Conservation (phyloP, 1,140 invertebrate genomes). For the Achroia grisella region DNA sequence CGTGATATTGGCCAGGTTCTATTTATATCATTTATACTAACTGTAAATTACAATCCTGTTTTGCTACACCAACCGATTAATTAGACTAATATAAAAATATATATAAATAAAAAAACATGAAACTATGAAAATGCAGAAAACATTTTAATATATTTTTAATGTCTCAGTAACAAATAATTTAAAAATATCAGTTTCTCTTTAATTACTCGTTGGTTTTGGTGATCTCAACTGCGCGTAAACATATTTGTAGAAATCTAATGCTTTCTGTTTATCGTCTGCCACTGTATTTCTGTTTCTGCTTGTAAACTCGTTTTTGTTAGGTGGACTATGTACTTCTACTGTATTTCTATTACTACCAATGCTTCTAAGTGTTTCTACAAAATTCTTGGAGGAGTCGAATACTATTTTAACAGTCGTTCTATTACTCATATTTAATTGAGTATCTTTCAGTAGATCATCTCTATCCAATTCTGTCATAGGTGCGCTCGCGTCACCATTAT, state of each 20-base stretch:
- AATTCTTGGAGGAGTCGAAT: constrained; percentile 59
- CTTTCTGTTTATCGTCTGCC: constrained; percentile 52
- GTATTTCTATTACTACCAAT: constrained; percentile 33
- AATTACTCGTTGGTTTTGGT: constrained; percentile 32
- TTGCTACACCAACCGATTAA: too few relatives aligned
- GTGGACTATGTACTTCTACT: constrained; percentile 24
- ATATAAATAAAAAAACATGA: too few relatives aligned
- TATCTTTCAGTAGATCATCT: constrained; percentile 51
- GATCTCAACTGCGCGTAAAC: constrained; percentile 57
- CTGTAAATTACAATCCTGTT: too few relatives aligned
- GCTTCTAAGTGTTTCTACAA: constrained; percentile 56
- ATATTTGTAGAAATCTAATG: constrained; percentile 69
- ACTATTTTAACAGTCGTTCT: constrained; percentile 57
- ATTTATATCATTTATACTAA: too few relatives aligned
- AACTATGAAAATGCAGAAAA: too few relatives aligned
- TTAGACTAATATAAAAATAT: too few relatives aligned
- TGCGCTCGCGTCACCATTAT: constrained; percentile 39
- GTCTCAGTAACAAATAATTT: too few relatives aligned
- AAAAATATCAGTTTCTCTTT: constrained; percentile 26
- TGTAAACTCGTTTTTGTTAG: constrained; percentile 33
- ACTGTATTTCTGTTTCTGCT: constrained; percentile 43
- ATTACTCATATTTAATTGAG: constrained; percentile 58
- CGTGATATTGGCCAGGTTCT: too few relatives aligned
- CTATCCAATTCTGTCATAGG: constrained; percentile 58
- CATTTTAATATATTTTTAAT: too few relatives aligned